Base-by-base conservation (phyloP, 1,140 invertebrate species). In the Drosophila tristis region DNA sequence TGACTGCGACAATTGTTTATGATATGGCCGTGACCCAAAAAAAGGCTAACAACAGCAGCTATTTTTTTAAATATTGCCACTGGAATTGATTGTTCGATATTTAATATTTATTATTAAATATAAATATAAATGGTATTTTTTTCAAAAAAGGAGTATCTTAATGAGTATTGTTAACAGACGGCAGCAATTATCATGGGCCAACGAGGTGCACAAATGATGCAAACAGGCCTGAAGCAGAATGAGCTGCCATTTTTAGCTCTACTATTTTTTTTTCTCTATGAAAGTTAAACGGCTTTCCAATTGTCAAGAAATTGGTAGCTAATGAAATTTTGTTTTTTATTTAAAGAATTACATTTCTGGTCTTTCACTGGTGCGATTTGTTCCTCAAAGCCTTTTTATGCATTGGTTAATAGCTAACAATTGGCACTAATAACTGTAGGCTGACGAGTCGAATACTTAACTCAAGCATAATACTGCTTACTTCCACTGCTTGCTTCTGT, bases 1-100 rank as follows among this genome's bases (percentile, higher is more conserved):
- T 68, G 67, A 65, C 64, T 78, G 70, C 66, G 58, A 49, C 70
- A 78, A 77, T 72, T 86, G 67, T 75, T 68, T 70, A 71, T 54
- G 70, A 71, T 80, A 70, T 75, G 57, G 63, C 44, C 53, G 15
- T 16, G 13, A 13, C 16, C 39, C 7, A 39, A 51, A 70, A 68
- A 55, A 39, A 5, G 2, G 1, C 13, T 50, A 67, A 59, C 63
- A 29, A 20, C 66, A 57, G 48, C 57, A 0, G 25, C 16, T 4
- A 42, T 29, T 67, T 68, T 56, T 68, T 42, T 39, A 20, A 39
- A 54, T 54, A 67, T 47, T 8, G 11, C 43, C 13, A 54, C 48
- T 23, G 64, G 29, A 49, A 54, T 44, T 5, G 7, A 23, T 7
- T 16, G 6, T 53, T 20, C 23, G n/a, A 31, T 35, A 9, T 13